Evolutionary conservation across 1,140 invertebrate genomes (phyloP).

Genomic region (Aphelinus certus): DNA sequence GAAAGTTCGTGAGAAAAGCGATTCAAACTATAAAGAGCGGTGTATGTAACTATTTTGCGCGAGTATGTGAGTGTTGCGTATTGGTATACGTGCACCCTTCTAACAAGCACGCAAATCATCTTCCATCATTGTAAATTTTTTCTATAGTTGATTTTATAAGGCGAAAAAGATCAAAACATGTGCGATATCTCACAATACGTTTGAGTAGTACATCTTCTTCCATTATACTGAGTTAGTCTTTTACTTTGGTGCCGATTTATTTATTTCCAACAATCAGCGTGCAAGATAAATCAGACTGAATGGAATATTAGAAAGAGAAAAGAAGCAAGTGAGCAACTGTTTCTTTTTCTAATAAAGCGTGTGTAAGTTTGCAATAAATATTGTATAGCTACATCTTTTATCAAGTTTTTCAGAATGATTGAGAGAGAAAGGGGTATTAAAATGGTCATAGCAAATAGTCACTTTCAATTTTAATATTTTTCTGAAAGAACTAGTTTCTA

Average conservation of each 20-base stretch:
- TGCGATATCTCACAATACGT: neutral
- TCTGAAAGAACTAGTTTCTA: too few species aligned
- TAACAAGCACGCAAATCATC: conserved; percentile 18
- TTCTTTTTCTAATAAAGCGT: too few species aligned
- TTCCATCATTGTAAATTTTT: conserved; percentile 16
- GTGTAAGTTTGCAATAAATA: too few species aligned
- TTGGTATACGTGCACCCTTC: neutral
- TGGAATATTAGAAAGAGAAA: neutral
- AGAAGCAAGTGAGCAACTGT: neutral
- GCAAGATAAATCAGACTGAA: neutral
- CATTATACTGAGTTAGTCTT: conserved; percentile 14
- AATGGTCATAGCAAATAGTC: too few species aligned
- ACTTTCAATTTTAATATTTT: too few species aligned
- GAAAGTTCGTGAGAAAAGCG: conserved; percentile 12
- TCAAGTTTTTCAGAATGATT: conserved; percentile 3
- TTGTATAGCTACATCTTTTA: neutral
- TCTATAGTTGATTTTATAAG: conserved; percentile 8
- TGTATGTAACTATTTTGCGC: neutral
- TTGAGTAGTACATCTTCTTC: conserved; percentile 24
- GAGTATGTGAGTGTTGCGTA: neutral
- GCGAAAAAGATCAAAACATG: conserved; percentile 28
- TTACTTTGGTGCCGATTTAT: neutral
- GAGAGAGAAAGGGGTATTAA: neutral
- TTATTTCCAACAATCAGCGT: neutral
- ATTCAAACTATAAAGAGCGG: neutral